Evolutionary conservation across 2,113 vertebrate species (phyloP).

Genomic region (Hydrolagus affinis): DNA sequence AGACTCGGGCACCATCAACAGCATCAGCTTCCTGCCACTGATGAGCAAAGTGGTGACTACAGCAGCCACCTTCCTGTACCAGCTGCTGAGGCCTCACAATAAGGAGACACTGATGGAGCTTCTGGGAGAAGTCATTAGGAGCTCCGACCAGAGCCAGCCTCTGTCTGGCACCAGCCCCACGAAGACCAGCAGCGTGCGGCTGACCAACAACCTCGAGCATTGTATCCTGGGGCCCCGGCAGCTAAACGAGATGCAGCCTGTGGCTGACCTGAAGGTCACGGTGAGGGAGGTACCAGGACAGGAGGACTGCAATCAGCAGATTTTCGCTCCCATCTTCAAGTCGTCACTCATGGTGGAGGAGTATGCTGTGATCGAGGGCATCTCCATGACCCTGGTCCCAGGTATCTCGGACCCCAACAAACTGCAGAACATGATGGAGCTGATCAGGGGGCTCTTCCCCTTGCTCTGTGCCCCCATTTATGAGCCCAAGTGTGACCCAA

Average conservation of each 20-base stretch:
- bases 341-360: conserved; percentile 49
- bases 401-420: conserved; percentile 39
- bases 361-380: conserved; percentile 53
- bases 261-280: neutral
- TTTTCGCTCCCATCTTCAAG: conserved; percentile 33
- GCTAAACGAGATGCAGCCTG: neutral
- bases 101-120: no score
- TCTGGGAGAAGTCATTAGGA: neutral
- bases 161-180: neutral
- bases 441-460: conserved; percentile 62
- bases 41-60: conserved; percentile 51
- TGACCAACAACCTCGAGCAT: neutral
- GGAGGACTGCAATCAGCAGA: conserved; percentile 26
- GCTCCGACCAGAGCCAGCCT: neutral
- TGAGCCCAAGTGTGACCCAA: conserved; percentile 36
- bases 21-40: conserved; percentile 48
- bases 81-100: neutral
- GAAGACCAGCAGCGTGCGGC: neutral
- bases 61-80: conserved; percentile 38
- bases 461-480: conserved; percentile 37
- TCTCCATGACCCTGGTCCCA: conserved; percentile 47
- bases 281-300: neutral
- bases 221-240: neutral
- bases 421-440: conserved; percentile 42
- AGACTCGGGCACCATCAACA: conserved; percentile 44